Evolutionary conservation across 2,888 invertebrate genomes (phyloP).

Genomic region (Chelonus formosanus): DNA sequence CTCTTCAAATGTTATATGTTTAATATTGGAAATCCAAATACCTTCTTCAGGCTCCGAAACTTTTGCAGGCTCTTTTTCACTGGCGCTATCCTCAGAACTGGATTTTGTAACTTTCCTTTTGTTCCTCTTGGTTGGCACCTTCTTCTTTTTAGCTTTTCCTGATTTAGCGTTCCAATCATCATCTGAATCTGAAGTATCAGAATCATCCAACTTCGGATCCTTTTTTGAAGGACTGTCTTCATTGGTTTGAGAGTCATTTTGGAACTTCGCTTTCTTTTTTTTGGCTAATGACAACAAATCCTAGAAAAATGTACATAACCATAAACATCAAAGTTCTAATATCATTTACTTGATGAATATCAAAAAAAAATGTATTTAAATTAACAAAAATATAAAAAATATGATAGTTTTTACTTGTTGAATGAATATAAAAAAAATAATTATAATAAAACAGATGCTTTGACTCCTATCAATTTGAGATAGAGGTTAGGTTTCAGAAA

Average conservation of each 20-base stretch:
- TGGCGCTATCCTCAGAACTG: conserved; percentile 62
- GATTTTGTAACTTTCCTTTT: conserved; percentile 65
- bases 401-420: too few relatives aligned
- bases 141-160: conserved; percentile 62
- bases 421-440: too few relatives aligned
- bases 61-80: conserved; percentile 67
- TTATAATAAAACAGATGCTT: not conserved
- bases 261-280: conserved; percentile 73
- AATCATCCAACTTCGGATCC: conserved; percentile 59
- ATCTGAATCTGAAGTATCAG: conserved; percentile 69
- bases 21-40: conserved; percentile 43
- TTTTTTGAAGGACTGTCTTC: conserved; percentile 56
- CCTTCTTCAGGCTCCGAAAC: conserved; percentile 86
- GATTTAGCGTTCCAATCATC: conserved; percentile 66
- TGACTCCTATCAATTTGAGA: not conserved
- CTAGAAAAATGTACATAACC: conserved; percentile 63
- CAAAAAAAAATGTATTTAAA: not conserved
- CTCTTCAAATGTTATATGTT: too few relatives aligned
- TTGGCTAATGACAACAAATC: conserved; percentile 84
- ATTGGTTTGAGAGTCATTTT: conserved; percentile 59
- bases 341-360: not conserved
- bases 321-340: conserved; percentile 10
- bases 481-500: conserved; percentile 45
- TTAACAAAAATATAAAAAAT: not conserved
- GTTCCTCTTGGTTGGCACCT: conserved; percentile 60